Base-by-base conservation (phyloP, 2,888 invertebrate genomes). In the Hymenopus coronatus region DNA sequence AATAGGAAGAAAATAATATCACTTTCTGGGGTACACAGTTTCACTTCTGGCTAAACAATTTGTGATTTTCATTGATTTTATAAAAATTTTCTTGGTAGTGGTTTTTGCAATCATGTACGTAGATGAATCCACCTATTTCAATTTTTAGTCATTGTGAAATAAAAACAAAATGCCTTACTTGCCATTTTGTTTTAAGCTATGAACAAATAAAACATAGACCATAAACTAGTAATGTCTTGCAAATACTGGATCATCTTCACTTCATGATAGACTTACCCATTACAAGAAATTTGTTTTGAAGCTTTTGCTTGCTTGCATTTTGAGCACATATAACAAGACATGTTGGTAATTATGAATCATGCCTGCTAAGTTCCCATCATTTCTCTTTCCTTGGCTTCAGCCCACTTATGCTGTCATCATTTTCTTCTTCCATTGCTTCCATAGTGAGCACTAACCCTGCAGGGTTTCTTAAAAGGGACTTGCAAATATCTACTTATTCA, bases 21-120 rank as follows among this genome's bases (percentile, higher is more conserved):
- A 70, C 54, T 25, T 70, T 70, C 81, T 86, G 86, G 86, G 86
- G 86, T 86, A 81, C 86, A 86, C 86, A 86, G 86, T 81, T 86
- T 86, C 81, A 86, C 86, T 86, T 85, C 28, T 85, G 85, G 33
- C 46, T 46, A 40, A 27, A 9, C 40, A 40, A 46, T 86, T 15
- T 54, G 46, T 81, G 81, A 28, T 30, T 40, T 86, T 15, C 54
- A 54, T 85, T 85, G 12, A 84, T 28, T 84, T 86, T 81, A 28
- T 81, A 70, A 28, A 70, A 20, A 70, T 70, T 70, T 25, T 70
- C 54, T 70, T 70, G 54, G 54, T 70, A 70, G 54, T 70, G 20
- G 20, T 70, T 70, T 70, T 70, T 70, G 20, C 54, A 70, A 70
- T 70, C 54, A 70, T 70, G 6, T 70, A 25, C 54, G 6, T 40